phyloP scores from a whole-genome alignment of 35 echinoderm and acorn worm genomes.

The Apostichopus japonicus region DNA sequence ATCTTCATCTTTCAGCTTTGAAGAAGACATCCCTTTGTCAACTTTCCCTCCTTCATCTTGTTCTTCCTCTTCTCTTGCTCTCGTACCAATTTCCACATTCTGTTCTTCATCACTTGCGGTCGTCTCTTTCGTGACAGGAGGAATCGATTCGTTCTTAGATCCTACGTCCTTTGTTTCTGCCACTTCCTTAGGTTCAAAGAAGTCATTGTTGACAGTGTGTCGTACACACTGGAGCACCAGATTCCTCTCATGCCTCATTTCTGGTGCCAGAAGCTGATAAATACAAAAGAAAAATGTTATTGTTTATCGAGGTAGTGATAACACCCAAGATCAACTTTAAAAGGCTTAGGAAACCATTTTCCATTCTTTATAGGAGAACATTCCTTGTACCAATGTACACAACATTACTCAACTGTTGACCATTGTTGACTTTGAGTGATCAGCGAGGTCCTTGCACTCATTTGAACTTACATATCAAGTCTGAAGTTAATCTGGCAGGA shows the following conservation, averaged over 20 bases:
- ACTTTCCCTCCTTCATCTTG: neutral
- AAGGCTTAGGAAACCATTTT: too few relatives aligned
- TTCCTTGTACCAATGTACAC: too few relatives aligned
- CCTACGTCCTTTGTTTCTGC: neutral
- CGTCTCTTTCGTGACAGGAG: neutral
- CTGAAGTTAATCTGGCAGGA: too few relatives aligned
- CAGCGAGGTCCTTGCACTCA: too few relatives aligned
- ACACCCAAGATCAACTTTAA: too few relatives aligned
- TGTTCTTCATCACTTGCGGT: neutral
- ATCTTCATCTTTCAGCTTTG: neutral
- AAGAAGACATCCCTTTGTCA: neutral
- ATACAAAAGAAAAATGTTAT: slow-evolving; percentile 16
- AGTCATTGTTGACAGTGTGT: slow-evolving; percentile 66
- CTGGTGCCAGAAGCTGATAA: slow-evolving; percentile 79
- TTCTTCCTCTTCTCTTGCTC: neutral
- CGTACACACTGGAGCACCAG: slow-evolving; percentile 84
- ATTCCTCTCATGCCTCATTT: slow-evolving; percentile 83
- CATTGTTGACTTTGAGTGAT: neutral
- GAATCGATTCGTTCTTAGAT: neutral
- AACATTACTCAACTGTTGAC: neutral
- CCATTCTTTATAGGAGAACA: too few relatives aligned
- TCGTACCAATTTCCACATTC: neutral
- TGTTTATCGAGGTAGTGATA: neutral
- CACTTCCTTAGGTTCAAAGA: slow-evolving; percentile 54
- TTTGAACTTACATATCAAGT: too few relatives aligned